Percentiles rank a stretch among this genome's conserved stretches.
phyloP scores from a whole-genome alignment of 2,797 vertebrate genomes.

The Pteropus rufus region DNA sequence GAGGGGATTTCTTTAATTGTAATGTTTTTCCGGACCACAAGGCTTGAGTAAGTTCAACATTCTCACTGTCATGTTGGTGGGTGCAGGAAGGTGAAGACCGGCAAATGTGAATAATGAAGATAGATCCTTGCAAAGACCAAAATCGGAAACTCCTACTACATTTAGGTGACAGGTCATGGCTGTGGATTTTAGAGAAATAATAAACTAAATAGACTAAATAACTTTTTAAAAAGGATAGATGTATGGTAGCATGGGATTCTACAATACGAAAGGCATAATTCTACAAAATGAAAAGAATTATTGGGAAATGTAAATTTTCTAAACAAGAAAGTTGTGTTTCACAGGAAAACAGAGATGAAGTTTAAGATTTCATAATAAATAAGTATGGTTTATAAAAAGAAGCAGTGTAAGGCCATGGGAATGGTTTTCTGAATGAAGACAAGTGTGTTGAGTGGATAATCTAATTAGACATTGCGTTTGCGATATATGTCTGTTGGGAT shows the following conservation, averaged over 20 bases:
- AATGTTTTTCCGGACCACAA: not conserved
- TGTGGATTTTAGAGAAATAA: not conserved
- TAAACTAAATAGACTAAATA: not conserved
- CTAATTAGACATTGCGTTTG: not conserved
- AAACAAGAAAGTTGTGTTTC: not conserved
- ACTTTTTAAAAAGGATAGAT: not conserved
- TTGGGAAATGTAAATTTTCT: not conserved
- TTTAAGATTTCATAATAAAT: not conserved
- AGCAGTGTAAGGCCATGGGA: not conserved
- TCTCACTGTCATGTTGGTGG: not conserved
- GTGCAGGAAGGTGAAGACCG: not conserved
- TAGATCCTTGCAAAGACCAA: not conserved
- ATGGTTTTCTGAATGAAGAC: not conserved
- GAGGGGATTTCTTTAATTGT: fast-evolving
- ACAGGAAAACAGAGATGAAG: not conserved
- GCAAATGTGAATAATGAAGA: not conserved
- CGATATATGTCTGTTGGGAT: not conserved
- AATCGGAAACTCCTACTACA: not conserved
- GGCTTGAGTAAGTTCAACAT: not conserved
- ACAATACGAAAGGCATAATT: not conserved
- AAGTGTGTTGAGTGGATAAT: not conserved
- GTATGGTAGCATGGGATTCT: not conserved
- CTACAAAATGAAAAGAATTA: not conserved
- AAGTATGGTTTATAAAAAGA: not conserved
- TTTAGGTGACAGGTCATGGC: not conserved